Conservation (phyloP, 2,113 vertebrate species). For the Phylloscopus trochilus region DNA sequence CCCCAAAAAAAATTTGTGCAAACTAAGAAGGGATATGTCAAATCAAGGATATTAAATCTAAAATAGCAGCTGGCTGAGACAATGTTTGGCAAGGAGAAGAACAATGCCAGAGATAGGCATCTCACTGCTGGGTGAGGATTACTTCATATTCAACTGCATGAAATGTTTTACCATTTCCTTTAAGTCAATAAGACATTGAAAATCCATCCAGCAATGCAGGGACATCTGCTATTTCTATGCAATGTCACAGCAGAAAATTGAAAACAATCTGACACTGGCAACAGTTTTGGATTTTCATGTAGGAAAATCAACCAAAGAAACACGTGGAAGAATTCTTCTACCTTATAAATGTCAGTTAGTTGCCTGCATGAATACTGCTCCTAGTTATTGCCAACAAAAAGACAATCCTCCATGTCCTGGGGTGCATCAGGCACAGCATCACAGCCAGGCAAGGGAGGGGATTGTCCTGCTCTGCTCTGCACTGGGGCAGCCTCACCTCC, state of each 20-base stretch:
- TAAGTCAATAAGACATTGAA: background rate
- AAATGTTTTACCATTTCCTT: background rate
- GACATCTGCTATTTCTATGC: background rate
- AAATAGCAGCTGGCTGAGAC: background rate
- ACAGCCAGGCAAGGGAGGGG: background rate
- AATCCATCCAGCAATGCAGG: background rate
- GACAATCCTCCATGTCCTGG: background rate
- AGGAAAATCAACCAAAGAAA: background rate
- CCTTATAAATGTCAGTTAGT: background rate
- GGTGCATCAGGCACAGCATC: background rate
- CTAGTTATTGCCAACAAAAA: background rate
- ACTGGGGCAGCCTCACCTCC: accelerated
- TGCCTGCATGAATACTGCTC: background rate
- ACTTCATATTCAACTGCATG: background rate
- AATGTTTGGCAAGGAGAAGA: background rate
- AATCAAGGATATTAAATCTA: background rate
- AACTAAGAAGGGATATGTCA: background rate
- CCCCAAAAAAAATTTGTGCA: background rate
- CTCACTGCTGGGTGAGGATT: background rate
- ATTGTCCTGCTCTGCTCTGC: background rate
- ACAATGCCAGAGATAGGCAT: background rate
- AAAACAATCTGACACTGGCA: background rate
- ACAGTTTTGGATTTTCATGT: background rate
- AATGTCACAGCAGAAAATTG: background rate
- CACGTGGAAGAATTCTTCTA: background rate